Percentiles rank a stretch among this genome's conserved stretches.
These are phyloP conservation scores for Potamarius usumacintae DNA, from an alignment of 2,113 vertebrate species.

Conservation along the genomic window DNA sequence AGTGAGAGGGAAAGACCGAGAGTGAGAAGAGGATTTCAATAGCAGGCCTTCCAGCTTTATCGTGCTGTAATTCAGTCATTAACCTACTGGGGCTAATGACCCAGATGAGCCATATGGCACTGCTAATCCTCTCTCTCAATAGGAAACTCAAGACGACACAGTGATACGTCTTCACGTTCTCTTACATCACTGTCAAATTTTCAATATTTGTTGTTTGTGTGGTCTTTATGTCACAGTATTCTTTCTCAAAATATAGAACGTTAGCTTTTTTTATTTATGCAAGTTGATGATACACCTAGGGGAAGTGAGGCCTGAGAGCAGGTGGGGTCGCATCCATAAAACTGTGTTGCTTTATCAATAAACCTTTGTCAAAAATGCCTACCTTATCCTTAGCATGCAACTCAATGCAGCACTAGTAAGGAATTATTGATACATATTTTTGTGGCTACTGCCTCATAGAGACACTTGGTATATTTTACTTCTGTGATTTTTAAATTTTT, in stretches of 20 bases:
- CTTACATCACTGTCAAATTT: slow-evolving; percentile 30
- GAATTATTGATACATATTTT: not conserved
- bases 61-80: slow-evolving; percentile 43
- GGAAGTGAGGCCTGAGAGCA: not conserved
- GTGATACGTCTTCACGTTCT: slow-evolving; percentile 14
- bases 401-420: not conserved
- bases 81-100: slow-evolving; percentile 46
- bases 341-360: not conserved
- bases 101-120: slow-evolving; percentile 39
- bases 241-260: not conserved
- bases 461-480: too few species aligned
- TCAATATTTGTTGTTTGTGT: not conserved
- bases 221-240: not conserved
- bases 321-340: not conserved
- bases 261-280: not conserved
- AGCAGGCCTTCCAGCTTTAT: slow-evolving; percentile 27
- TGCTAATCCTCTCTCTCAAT: slow-evolving; percentile 27
- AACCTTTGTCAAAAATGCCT: not conserved
- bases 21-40: not conserved
- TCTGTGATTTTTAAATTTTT: too few species aligned
- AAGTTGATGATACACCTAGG: not conserved
- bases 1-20: not conserved
- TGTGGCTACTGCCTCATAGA: too few species aligned
- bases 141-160: slow-evolving; percentile 20
- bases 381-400: not conserved